These are phyloP conservation scores for Poeciliopsis prolifica DNA, from an alignment of 2,113 vertebrate genomes.

Conservation along the genomic window DNA sequence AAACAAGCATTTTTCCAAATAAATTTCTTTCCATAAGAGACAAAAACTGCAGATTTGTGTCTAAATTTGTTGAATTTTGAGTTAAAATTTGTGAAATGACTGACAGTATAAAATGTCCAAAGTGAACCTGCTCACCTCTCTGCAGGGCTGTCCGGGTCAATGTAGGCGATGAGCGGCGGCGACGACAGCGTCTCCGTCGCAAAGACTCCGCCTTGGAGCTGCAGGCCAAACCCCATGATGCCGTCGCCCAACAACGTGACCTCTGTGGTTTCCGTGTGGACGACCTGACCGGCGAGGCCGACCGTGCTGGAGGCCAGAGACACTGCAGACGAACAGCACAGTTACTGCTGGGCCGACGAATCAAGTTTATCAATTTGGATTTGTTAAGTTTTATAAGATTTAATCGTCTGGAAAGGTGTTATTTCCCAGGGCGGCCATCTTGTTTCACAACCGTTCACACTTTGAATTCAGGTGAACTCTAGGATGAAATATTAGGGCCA, in stretches of 20 bases:
- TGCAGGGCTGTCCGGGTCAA: conserved; percentile 94
- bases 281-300: conserved; percentile 95
- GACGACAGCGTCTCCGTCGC: conserved; percentile 96
- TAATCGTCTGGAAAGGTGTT: too few relatives aligned
- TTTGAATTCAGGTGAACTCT: too few relatives aligned
- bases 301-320: conserved; percentile 97
- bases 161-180: conserved; percentile 97
- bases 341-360: neutral
- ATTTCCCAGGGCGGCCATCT: too few relatives aligned
- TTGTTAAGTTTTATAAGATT: too few relatives aligned
- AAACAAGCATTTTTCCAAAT: too few relatives aligned
- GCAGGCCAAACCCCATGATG: conserved; percentile 94
- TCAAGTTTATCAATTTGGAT: too few relatives aligned
- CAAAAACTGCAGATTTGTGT: too few relatives aligned
- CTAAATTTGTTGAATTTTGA: too few relatives aligned
- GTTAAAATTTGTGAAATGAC: too few relatives aligned
- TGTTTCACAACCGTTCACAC: too few relatives aligned
- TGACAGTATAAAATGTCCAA: neutral
- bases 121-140: conserved; percentile 84
- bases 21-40: too few relatives aligned
- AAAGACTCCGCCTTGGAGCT: conserved; percentile 97
- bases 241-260: conserved; percentile 91
- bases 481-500: too few relatives aligned
- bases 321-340: conserved; percentile 74
- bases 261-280: conserved; percentile 97